phyloP scores from a whole-genome alignment of 2,113 vertebrate genomes.

The Butorides virescens region DNA sequence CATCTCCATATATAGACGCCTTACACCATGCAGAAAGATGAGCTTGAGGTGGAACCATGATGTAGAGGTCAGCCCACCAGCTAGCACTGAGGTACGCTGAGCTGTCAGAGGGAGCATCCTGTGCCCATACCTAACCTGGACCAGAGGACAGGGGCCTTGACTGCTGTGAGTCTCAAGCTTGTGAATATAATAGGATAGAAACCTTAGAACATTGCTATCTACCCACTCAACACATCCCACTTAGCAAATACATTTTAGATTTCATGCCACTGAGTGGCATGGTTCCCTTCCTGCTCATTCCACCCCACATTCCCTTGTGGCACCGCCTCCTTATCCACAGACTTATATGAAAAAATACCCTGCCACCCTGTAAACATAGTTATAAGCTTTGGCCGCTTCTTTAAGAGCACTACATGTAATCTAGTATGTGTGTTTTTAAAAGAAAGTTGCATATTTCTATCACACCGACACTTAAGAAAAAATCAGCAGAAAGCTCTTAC shows the following conservation, averaged over 20 bases:
- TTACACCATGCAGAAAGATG: not conserved
- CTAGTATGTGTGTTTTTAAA: not conserved
- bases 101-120: no score
- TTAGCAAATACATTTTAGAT: not conserved
- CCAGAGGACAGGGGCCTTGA: not conserved
- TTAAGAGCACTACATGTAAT: not conserved
- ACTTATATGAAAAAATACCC: not conserved
- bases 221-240: not conserved
- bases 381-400: not conserved
- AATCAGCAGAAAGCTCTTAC: not conserved
- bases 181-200: not conserved
- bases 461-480: not conserved
- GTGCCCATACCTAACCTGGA: not conserved
- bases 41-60: not conserved
- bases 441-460: not conserved
- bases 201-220: not conserved
- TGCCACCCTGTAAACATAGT: not conserved
- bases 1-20: not conserved
- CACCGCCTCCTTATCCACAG: not conserved
- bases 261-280: not conserved
- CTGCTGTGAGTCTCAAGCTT: not conserved
- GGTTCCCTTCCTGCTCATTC: not conserved
- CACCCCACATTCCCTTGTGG: not conserved
- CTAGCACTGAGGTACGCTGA: rapidly evolving
- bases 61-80: not conserved